Percentiles rank a stretch among this genome's conserved stretches.
Evolutionary conservation across 2,888 invertebrate genomes (phyloP).

Genomic region (Metallyticus violacea): DNA sequence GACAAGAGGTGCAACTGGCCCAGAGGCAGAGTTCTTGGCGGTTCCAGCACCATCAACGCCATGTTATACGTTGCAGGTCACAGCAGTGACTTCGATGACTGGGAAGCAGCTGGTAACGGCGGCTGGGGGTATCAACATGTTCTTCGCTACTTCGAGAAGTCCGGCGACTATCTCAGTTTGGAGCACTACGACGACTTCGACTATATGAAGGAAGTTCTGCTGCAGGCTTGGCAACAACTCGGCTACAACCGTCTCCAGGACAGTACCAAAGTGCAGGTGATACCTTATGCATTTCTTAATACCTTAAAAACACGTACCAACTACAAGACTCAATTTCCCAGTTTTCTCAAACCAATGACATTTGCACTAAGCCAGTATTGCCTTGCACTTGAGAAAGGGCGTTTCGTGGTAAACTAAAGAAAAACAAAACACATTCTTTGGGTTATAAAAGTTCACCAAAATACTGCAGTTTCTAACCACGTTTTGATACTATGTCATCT

Average conservation of each 20-base stretch:
- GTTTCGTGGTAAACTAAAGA: too few species aligned
- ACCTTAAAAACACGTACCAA: too few species aligned
- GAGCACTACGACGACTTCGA: constrained; percentile 58
- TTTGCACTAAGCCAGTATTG: too few species aligned
- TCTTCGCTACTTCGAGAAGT: constrained; percentile 47
- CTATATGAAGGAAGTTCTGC: constrained; percentile 46
- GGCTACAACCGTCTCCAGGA: neutral
- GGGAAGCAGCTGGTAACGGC: constrained; percentile 58
- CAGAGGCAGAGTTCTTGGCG: constrained; percentile 63
- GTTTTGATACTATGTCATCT: too few species aligned
- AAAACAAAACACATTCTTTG: too few species aligned
- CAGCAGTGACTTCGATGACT: constrained; percentile 60
- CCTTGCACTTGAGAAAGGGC: too few species aligned
- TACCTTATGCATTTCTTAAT: too few species aligned
- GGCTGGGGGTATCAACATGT: constrained; percentile 59
- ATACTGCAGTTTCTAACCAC: too few species aligned
- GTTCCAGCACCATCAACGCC: constrained; percentile 60
- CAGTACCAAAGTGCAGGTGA: too few species aligned
- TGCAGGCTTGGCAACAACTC: constrained; percentile 47
- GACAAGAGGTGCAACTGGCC: constrained; percentile 52
- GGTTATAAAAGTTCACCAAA: too few species aligned
- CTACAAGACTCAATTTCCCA: too few species aligned
- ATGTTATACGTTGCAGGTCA: constrained; percentile 66
- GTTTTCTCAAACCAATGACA: too few species aligned
- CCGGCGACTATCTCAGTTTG: constrained; percentile 57